Base-by-base conservation (phyloP, 2,797 vertebrate species). In the Xenentodon cancila region DNA sequence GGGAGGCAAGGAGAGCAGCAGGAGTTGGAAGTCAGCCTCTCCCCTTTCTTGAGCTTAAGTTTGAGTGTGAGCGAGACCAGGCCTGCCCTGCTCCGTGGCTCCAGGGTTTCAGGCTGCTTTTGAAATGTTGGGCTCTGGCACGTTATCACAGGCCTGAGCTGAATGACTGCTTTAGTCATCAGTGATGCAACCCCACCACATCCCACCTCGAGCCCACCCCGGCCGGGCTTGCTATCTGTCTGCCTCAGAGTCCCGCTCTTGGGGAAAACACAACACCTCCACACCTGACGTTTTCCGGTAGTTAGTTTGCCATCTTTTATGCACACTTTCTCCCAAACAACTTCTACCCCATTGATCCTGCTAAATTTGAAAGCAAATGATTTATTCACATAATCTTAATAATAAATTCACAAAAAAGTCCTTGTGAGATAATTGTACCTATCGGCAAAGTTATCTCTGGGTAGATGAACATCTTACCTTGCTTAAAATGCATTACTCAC, bases 41-140 rank as follows among this genome's bases (percentile, higher is more conserved):
- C 93, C 93, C 91, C 86, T 73, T 59, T 71, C 34, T 53, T 32
- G 53, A 67, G 62, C 59, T 63, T 53, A 79, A 64, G 71, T 71
- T 37, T 70, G 71, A 81, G 70, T 50, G 61, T 51, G 78, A 84
- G 59, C 91, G 79, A 93, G 92, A 90, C 87, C 80, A 69, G 90
- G 85, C 92, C 85, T 91, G 92, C 81, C 91, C 78, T 17, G 64
- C 73, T 76, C 46, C 9, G 58, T 82, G 80, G 83, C 87, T 87
- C 46, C 79, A 71, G 82, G 87, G 48, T 79, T 82, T 75, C 76
- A 73, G 64, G 73, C 85, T 70, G 75, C 68, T 70, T 80, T 77
- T 74, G 74, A 79, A 80, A 87, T 83, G 69, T 66, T 45, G 59
- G 42, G 62, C 68, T 75, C 68, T 81, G 85, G 81, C 86, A 83